Percentiles rank a stretch among this genome's conserved stretches.
Conservation (phyloP, 2,113 vertebrate genomes). For the Todiramphus chloris region DNA sequence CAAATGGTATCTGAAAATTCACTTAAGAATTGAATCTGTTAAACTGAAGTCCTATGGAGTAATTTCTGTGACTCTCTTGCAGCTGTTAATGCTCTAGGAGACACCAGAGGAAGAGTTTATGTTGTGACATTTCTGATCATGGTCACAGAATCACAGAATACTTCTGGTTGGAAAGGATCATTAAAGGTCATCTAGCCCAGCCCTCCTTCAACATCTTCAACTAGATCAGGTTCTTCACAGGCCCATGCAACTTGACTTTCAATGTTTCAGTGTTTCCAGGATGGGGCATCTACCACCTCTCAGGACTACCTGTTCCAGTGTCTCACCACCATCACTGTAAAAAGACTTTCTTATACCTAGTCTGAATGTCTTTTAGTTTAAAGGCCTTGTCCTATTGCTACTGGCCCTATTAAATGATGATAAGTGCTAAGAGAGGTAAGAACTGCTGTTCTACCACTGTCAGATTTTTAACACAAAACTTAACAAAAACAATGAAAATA, state of each 20-base stretch:
- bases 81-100: not conserved
- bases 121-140: not conserved
- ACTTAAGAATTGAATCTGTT: not conserved
- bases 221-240: not conserved
- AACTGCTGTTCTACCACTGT: not conserved
- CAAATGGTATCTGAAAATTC: not conserved
- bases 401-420: not conserved
- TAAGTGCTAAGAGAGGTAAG: not conserved
- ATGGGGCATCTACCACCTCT: not conserved
- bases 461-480: not conserved
- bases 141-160: not conserved
- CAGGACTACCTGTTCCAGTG: not conserved
- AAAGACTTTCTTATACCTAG: not conserved
- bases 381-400: not conserved
- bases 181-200: not conserved
- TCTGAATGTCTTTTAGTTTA: not conserved
- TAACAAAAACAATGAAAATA: not conserved
- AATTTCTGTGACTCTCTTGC: not conserved
- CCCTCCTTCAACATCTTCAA: not conserved
- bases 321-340: not conserved
- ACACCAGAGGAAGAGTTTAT: not conserved
- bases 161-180: not conserved
- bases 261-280: not conserved
- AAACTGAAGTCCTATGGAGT: not conserved
- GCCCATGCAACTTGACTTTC: not conserved